phyloP scores from a whole-genome alignment of 2,797 vertebrate genomes.

The Tauraco hartlaubi region DNA sequence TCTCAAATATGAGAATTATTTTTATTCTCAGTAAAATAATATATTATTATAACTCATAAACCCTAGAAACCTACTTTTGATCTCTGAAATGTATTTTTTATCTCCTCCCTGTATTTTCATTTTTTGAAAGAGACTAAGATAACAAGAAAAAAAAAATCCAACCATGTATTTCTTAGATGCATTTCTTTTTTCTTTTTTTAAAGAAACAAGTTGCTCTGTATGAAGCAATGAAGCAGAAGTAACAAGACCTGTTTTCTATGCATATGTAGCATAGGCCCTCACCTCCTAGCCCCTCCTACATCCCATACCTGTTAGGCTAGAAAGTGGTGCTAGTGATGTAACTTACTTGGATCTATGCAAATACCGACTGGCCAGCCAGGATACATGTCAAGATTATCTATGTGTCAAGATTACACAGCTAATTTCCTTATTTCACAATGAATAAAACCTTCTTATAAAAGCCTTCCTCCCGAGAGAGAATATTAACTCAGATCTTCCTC shows the following conservation, averaged over 20 bases:
- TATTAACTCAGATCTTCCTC: neutral
- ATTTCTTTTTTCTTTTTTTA: too few relatives aligned
- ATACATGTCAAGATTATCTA: neutral
- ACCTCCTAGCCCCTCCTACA: neutral
- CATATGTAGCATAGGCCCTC: neutral
- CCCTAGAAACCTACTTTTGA: neutral
- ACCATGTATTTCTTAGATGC: neutral
- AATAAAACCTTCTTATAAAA: neutral
- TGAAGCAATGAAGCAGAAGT: neutral
- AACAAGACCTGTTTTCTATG: neutral
- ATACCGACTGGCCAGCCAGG: neutral
- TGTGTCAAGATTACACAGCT: neutral
- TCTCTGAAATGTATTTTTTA: neutral
- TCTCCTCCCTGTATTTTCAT: neutral
- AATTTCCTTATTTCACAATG: neutral
- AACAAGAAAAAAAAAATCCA: neutral
- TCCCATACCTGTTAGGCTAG: slow-evolving; percentile 32
- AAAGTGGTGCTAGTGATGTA: neutral
- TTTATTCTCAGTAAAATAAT: neutral
- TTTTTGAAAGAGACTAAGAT: neutral
- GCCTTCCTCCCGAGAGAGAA: neutral
- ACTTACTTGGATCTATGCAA: neutral
- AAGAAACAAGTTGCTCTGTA: neutral
- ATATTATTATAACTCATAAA: neutral
- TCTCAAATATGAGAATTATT: neutral